phyloP scores from a whole-genome alignment of 2,113 vertebrate species.

The Hemichromis elongatus region DNA sequence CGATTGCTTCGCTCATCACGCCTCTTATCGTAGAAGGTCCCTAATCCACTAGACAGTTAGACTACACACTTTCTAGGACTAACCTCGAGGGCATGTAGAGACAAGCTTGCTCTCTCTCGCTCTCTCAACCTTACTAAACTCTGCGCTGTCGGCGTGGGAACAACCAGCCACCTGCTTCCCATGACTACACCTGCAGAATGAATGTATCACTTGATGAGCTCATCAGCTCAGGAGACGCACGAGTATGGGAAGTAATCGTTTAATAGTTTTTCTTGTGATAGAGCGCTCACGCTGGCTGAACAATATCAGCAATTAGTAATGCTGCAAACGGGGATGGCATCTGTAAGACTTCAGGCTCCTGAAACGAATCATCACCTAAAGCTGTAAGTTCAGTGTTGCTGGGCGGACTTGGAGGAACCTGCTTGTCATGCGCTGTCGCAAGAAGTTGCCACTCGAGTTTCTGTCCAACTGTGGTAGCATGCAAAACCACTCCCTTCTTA shows the following conservation, averaged over 20 bases:
- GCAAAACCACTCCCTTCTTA: conserved; percentile 64
- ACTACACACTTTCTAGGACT: conserved; percentile 27
- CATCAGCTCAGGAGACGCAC: not conserved
- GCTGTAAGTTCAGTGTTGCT: conserved; percentile 40
- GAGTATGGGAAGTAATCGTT: not conserved
- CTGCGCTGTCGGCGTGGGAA: conserved; percentile 91
- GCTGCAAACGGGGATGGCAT: not conserved
- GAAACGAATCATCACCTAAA: conserved; percentile 55
- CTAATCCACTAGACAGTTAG: not conserved
- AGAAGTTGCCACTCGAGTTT: conserved; percentile 78
- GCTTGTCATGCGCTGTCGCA: conserved; percentile 75
- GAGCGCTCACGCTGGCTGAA: not conserved
- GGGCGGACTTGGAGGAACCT: conserved; percentile 60
- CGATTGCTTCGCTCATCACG: conserved; percentile 6
- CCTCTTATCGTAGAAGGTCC: conserved; percentile 1
- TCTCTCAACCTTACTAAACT: conserved; percentile 61
- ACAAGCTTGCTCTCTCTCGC: conserved; percentile 72
- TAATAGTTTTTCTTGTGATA: not conserved
- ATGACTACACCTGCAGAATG: conserved; percentile 81
- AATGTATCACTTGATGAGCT: conserved; percentile 45
- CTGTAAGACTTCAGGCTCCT: not conserved
- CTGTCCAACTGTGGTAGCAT: conserved; percentile 42
- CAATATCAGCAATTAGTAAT: not conserved
- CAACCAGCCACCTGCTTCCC: conserved; percentile 86
- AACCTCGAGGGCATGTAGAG: conserved; percentile 78